Conservation (phyloP, 2,797 vertebrate genomes). For the Bradypodion ventrale region DNA sequence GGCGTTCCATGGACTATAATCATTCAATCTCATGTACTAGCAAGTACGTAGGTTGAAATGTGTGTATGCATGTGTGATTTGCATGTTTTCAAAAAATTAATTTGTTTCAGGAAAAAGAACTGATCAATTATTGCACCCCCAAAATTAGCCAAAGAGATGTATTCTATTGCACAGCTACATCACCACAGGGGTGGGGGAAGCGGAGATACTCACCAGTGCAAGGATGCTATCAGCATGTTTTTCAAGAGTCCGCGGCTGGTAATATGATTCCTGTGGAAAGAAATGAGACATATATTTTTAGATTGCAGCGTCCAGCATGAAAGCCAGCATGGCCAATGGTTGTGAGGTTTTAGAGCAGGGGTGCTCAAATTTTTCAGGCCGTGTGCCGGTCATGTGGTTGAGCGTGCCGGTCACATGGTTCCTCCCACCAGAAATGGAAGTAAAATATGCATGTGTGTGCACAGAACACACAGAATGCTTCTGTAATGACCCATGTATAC, state of each 20-base stretch:
- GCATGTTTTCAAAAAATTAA: background rate
- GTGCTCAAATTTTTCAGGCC: too few species aligned
- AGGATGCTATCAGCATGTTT: constrained; percentile 88
- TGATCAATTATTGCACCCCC: background rate
- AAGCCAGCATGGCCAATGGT: too few species aligned
- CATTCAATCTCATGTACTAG: background rate
- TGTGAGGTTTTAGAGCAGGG: too few species aligned
- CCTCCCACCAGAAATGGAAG: too few species aligned
- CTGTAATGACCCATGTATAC: too few species aligned
- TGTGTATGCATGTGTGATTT: background rate
- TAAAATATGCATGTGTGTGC: too few species aligned
- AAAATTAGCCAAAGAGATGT: background rate
- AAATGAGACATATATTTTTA: background rate
- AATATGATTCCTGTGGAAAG: constrained; percentile 82
- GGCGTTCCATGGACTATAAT: background rate
- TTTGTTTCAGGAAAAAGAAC: background rate
- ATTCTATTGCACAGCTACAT: background rate
- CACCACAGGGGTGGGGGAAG: too few species aligned
- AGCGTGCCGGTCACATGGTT: too few species aligned
- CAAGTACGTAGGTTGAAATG: background rate
- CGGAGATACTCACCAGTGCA: constrained; percentile 82
- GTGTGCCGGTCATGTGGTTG: too few species aligned
- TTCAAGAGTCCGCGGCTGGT: constrained; percentile 85
- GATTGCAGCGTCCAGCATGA: too few species aligned
- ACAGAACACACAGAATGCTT: too few species aligned